Base-by-base conservation (phyloP, 2,113 vertebrate species). In the Myrmophylax atrothorax region DNA sequence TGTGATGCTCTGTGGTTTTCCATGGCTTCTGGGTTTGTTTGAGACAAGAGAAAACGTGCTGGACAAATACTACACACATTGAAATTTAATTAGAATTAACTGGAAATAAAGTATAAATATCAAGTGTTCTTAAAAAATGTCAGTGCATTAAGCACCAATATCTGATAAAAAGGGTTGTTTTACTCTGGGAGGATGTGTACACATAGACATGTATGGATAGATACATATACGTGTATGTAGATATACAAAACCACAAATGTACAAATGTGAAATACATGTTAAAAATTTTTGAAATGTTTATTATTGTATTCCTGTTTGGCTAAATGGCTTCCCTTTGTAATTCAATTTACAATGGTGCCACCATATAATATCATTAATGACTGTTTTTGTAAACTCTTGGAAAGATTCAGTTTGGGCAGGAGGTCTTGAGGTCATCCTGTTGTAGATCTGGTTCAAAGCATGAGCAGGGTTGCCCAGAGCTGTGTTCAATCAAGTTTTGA, bases 121-220 rank as follows among this genome's bases (percentile, higher is more conserved):
- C 12, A 74, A 50, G 2, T 62, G 12, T 53, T 49, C 37, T 69
- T 40, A 1, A 49, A 50, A 87, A 64, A 24, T 6, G 3, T 70
- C 11, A 31, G 4, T 7, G n/a, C 2, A 20, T 47, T 38, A 67
- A 69, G 8, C 23, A 69, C 4, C 5, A 33, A 75, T 86, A 9
- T 52, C 14, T 49, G 6, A 49, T 52, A 42, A 44, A 82, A 89
- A 81, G 2, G 3, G 4, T 7, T 31, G 2, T 35, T 87, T 76
- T 56, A 42, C 26, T 8, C 33, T 25, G 28, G 13, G 12, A 76
- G 31, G 31, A 52, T 0, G 0, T 73, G 6, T 28, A 60, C 8
- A 33, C 3, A 3, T n/a, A n/a, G n/a, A 10, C 47, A 15, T 14
- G 5, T 33, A 64, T 16, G 0, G 4, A 11, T 25, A 70, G 26